phyloP scores from a whole-genome alignment of 2,113 vertebrate species.

The Maccullochella peelii region DNA sequence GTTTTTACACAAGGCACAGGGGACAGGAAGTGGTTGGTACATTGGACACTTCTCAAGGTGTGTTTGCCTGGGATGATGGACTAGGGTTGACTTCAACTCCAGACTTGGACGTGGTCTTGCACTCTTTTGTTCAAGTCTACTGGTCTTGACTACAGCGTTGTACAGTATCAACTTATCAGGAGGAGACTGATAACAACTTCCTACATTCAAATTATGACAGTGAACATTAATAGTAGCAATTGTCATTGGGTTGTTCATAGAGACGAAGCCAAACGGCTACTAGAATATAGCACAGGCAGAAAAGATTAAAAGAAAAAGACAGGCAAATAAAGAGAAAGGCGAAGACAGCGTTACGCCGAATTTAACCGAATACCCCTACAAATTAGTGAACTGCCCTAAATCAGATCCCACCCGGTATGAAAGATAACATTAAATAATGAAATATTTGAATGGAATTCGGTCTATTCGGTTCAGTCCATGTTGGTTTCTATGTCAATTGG shows the following conservation, averaged over 20 bases:
- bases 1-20: too few relatives aligned
- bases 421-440: rapidly evolving
- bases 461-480: not conserved
- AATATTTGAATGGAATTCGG: conserved; percentile 1
- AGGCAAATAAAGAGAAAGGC: not conserved
- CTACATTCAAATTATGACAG: too few relatives aligned
- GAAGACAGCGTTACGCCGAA: not conserved
- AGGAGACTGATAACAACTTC: not conserved
- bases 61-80: not conserved
- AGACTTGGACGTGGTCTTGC: too few relatives aligned
- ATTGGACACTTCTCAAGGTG: not conserved
- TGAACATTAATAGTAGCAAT: not conserved
- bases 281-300: not conserved
- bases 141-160: not conserved
- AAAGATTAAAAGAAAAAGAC: not conserved
- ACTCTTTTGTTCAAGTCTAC: not conserved
- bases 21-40: not conserved
- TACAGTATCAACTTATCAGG: not conserved
- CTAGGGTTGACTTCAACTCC: not conserved
- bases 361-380: not conserved
- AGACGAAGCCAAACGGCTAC: not conserved
- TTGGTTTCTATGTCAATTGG: too few relatives aligned
- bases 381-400: rapidly evolving
- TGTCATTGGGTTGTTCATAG: not conserved
- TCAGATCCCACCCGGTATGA: rapidly evolving